A percentile compares a stretch with the other conserved stretches of the same genome.
phyloP scores from a whole-genome alignment of 2,888 invertebrate genomes.

The Aphodius granarius region DNA sequence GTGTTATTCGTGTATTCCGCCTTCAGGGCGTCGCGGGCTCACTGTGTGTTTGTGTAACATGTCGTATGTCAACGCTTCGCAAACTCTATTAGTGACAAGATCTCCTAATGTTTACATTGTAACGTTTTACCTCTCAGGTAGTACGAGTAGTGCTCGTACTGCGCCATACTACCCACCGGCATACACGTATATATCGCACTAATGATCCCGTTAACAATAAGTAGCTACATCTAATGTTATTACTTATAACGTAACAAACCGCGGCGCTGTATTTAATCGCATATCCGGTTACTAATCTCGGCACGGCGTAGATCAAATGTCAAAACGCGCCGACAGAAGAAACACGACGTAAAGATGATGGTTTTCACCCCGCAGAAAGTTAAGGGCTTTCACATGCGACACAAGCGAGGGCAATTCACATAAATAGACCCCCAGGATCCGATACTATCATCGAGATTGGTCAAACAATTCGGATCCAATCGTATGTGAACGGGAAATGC shows the following conservation, averaged over 20 bases:
- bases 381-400: background rate
- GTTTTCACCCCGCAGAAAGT: background rate
- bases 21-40: conserved; percentile 6
- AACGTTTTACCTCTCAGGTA: conserved; percentile 19
- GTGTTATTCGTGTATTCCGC: conserved; percentile 21
- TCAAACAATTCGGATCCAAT: conserved; percentile 54
- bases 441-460: conserved; percentile 47
- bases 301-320: background rate
- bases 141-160: conserved; percentile 21
- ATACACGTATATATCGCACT: background rate
- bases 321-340: background rate
- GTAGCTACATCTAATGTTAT: background rate
- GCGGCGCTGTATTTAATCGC: background rate
- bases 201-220: background rate
- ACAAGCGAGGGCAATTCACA: conserved; percentile 39
- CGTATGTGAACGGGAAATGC: conserved; percentile 55
- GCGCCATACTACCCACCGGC: conserved; percentile 30
- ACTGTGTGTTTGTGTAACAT: conserved; percentile 46
- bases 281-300: background rate
- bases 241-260: background rate
- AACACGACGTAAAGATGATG: background rate
- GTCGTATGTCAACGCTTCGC: conserved; percentile 52
- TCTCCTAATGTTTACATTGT: conserved; percentile 42
- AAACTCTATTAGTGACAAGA: conserved; percentile 54
- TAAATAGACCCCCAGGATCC: conserved; percentile 41